Percentiles rank a stretch among this genome's conserved stretches.
phyloP scores from a whole-genome alignment of 2,113 vertebrate genomes.

The Trichomycterus rosablanca region DNA sequence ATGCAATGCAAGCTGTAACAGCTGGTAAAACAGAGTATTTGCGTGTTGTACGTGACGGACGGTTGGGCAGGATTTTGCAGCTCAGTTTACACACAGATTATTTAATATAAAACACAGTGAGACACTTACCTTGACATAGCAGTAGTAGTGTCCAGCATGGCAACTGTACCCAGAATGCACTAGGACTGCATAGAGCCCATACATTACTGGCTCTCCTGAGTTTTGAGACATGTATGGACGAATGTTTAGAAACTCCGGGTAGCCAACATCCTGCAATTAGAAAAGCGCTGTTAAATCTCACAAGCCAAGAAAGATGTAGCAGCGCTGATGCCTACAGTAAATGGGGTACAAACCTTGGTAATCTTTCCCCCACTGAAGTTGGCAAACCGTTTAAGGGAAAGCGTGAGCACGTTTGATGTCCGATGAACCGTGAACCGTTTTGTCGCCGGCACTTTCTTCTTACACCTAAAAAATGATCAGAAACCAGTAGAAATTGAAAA shows the following conservation, averaged over 20 bases:
- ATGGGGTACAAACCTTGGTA: slow-evolving; percentile 75
- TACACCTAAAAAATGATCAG: slow-evolving; percentile 72
- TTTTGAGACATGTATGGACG: slow-evolving; percentile 91
- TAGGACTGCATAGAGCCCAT: slow-evolving; percentile 87
- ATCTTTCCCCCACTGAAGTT: slow-evolving; percentile 89
- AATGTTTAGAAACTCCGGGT: slow-evolving; percentile 86
- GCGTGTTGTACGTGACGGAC: too few species aligned
- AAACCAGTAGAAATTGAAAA: neutral
- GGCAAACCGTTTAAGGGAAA: slow-evolving; percentile 91
- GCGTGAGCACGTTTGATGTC: slow-evolving; percentile 82
- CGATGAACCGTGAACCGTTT: slow-evolving; percentile 90
- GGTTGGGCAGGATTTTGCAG: too few species aligned
- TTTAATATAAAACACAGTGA: too few species aligned
- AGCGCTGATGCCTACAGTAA: too few species aligned
- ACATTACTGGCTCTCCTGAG: slow-evolving; percentile 77
- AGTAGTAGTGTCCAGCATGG: slow-evolving; percentile 93
- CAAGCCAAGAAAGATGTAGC: neutral
- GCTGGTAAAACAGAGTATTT: too few species aligned
- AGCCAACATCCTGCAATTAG: slow-evolving; percentile 80
- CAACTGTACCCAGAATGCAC: slow-evolving; percentile 94
- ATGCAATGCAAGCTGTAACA: too few species aligned
- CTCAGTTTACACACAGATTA: too few species aligned
- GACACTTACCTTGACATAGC: slow-evolving; percentile 94
- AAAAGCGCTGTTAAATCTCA: too few species aligned
- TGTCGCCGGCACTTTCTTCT: slow-evolving; percentile 88